These are phyloP conservation scores for Neolamprologus fasciatus DNA, from an alignment of 2,113 vertebrate genomes.

Conservation along the genomic window DNA sequence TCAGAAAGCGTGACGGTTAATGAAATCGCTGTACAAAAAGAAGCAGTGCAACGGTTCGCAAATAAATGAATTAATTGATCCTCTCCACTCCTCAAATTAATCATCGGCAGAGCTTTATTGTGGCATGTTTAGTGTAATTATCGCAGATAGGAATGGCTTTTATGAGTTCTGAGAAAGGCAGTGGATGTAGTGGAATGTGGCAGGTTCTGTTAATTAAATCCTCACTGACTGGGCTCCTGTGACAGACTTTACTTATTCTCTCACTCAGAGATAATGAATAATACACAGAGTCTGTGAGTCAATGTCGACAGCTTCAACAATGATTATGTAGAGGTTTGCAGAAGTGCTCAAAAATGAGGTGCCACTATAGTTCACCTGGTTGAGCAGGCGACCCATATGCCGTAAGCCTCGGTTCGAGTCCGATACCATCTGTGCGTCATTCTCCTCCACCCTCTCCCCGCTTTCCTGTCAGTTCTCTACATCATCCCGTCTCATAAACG, in stretches of 20 bases:
- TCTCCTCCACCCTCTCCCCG: background rate
- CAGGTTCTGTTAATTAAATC: conserved; percentile 70
- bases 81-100: conserved; percentile 54
- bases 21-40: conserved; percentile 26
- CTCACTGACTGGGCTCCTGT: conserved; percentile 48
- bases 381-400: background rate
- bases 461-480: background rate
- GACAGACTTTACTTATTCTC: conserved; percentile 66
- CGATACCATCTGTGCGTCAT: background rate
- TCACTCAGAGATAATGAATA: conserved; percentile 64
- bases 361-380: background rate
- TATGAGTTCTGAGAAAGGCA: conserved; percentile 60
- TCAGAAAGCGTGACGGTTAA: conserved; percentile 38
- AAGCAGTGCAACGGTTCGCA: conserved; percentile 25
- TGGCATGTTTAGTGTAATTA: conserved; percentile 65
- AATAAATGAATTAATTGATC: conserved; percentile 63
- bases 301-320: conserved; percentile 34
- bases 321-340: conserved; percentile 19
- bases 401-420: background rate
- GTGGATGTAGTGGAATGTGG: conserved; percentile 60
- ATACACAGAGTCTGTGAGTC: conserved; percentile 48
- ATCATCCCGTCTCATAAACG: background rate
- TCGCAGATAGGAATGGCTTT: conserved; percentile 55
- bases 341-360: background rate
- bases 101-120: conserved; percentile 49